Percentiles rank a stretch among this genome's conserved stretches.
Conservation (phyloP, 2,888 invertebrate genomes). For the Athalia circularis region DNA sequence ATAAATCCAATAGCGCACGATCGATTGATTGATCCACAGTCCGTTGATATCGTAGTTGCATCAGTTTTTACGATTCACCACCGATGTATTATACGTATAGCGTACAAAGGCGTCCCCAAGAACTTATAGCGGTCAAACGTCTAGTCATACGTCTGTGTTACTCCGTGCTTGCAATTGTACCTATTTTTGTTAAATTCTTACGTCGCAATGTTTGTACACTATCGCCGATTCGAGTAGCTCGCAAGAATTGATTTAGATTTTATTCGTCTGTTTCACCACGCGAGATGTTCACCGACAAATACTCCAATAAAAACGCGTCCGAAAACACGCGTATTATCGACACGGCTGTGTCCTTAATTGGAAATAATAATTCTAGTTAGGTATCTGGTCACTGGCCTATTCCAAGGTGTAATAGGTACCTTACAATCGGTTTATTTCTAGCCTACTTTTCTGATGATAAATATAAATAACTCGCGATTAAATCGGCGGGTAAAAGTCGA, state of each 20-base stretch:
- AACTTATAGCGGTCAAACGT: background rate
- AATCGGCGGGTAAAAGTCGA: conserved; percentile 5
- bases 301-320: background rate
- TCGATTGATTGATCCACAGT: background rate
- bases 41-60: background rate
- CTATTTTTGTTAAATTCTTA: background rate
- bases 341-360: background rate
- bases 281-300: background rate
- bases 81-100: background rate
- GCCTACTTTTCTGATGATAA: too few species aligned
- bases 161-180: background rate
- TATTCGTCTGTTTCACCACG: background rate
- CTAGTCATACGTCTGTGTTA: conserved; percentile 6
- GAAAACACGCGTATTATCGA: too few species aligned
- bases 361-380: conserved; percentile 7
- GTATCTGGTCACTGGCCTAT: conserved; percentile 10
- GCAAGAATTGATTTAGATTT: background rate
- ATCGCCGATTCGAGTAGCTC: background rate
- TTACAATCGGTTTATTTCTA: too few species aligned
- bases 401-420: conserved; percentile 3
- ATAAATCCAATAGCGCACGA: background rate
- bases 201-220: background rate
- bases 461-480: background rate
- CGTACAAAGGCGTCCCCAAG: background rate
- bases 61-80: background rate